These are phyloP conservation scores for Temnothorax nylanderi DNA, from an alignment of 1,140 invertebrate genomes.

Conservation along the genomic window DNA sequence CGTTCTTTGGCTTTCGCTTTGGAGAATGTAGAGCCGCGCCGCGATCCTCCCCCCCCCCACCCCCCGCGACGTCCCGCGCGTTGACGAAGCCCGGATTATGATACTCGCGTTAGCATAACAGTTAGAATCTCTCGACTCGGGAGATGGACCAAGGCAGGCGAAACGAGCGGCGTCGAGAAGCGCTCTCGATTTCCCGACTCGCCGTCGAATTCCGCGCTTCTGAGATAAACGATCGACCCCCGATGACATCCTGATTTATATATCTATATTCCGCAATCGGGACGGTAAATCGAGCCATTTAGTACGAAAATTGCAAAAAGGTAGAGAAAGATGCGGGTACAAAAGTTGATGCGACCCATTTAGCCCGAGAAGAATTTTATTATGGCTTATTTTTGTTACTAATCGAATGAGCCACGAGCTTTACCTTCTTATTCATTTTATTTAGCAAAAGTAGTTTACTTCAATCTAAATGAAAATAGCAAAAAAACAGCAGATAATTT, in stretches of 20 bases:
- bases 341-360: slow-evolving; percentile 9
- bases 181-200: slow-evolving; percentile 31
- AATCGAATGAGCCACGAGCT: background rate
- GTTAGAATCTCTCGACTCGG: slow-evolving; percentile 44
- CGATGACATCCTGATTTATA: slow-evolving; percentile 32
- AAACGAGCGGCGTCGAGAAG: background rate
- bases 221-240: slow-evolving; percentile 33
- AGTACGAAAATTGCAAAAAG: slow-evolving; percentile 9
- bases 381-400: background rate
- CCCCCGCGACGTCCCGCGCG: background rate
- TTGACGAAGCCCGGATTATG: slow-evolving; percentile 42
- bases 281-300: slow-evolving; percentile 18
- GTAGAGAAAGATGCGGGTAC: slow-evolving; percentile 9
- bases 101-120: slow-evolving; percentile 60
- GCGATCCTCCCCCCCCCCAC: background rate
- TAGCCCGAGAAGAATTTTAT: background rate
- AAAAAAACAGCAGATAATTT: background rate
- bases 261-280: slow-evolving; percentile 25
- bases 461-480: background rate
- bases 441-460: background rate
- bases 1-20: slow-evolving; percentile 41
- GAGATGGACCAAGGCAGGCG: slow-evolving; percentile 1
- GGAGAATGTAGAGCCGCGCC: background rate
- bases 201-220: background rate
- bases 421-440: background rate